Evolutionary conservation across 2,888 invertebrate genomes (phyloP).

Genomic region (Amphipyra berbera): DNA sequence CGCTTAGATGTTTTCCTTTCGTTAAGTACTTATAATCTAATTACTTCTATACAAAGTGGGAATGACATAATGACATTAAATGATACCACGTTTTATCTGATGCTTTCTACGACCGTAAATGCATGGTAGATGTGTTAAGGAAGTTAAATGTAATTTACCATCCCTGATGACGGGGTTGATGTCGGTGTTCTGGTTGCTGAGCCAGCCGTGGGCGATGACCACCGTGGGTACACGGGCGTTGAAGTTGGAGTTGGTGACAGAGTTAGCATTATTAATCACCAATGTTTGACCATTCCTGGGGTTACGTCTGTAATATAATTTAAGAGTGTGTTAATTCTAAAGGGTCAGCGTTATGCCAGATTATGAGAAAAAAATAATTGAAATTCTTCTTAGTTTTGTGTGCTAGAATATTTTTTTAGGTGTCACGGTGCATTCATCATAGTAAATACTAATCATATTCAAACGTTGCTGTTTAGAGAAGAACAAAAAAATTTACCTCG

Average conservation of each 20-base stretch:
- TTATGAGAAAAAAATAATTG: too few species aligned
- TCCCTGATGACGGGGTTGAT: conserved; percentile 68
- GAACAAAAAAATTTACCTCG: conserved; percentile 60
- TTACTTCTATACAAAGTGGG: too few species aligned
- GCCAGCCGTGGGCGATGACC: conserved; percentile 76
- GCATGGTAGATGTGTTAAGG: neutral
- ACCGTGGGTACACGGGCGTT: conserved; percentile 65
- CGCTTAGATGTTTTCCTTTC: too few species aligned
- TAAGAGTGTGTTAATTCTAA: neutral
- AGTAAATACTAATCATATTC: too few species aligned
- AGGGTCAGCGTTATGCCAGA: neutral
- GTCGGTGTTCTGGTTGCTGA: conserved; percentile 65
- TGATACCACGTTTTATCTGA: too few species aligned
- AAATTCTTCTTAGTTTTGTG: too few species aligned
- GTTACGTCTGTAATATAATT: conserved; percentile 64
- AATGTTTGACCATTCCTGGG: conserved; percentile 60
- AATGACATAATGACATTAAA: too few species aligned
- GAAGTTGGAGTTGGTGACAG: conserved; percentile 71
- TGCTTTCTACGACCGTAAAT: neutral
- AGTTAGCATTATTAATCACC: conserved; percentile 62
- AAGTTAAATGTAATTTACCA: conserved; percentile 55
- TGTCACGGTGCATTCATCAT: too few species aligned
- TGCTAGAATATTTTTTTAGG: too few species aligned
- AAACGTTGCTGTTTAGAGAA: too few species aligned
- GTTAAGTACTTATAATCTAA: too few species aligned